Evolutionary conservation across 1,140 invertebrate genomes (phyloP).

Genomic region (Aphaenogaster floridana): DNA sequence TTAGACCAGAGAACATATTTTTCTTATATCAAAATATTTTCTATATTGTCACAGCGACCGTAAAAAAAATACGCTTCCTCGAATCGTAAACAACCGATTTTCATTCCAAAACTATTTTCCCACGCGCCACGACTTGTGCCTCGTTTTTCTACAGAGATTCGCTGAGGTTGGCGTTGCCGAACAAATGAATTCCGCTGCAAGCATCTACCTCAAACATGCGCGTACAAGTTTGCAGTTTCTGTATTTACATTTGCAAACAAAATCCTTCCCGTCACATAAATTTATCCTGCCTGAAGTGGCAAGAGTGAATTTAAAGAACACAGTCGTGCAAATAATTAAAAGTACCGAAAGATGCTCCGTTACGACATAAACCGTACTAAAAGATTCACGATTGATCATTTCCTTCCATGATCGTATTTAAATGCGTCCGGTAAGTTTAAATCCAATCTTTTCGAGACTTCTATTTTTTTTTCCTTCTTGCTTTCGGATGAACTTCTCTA

Average conservation of each 20-base stretch:
- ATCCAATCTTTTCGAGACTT: not conserved
- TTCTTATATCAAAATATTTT: not conserved
- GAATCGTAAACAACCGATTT: conserved; percentile 50
- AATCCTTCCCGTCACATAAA: not conserved
- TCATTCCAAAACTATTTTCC: conserved; percentile 47
- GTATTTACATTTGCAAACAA: conserved; percentile 44
- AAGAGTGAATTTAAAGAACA: conserved; percentile 3
- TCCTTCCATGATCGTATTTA: not conserved
- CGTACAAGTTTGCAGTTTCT: conserved; percentile 37
- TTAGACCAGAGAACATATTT: not conserved
- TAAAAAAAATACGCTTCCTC: conserved; percentile 4
- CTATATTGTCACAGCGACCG: not conserved
- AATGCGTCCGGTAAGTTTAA: not conserved
- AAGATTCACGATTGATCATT: conserved; percentile 7
- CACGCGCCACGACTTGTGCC: conserved; percentile 26
- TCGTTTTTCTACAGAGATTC: conserved; percentile 46
- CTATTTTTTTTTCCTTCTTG: not conserved
- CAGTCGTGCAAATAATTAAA: not conserved
- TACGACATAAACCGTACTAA: too few relatives aligned
- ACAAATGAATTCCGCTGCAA: conserved; percentile 61
- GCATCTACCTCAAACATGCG: conserved; percentile 29
- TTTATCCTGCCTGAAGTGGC: not conserved
- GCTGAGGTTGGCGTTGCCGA: conserved; percentile 36
- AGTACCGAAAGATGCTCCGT: not conserved
- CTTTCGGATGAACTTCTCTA: not conserved